A percentile compares a stretch with the other conserved stretches of the same genome.
phyloP scores from a whole-genome alignment of 1,140 invertebrate species.

The Caenorhabditis elegans region WBcel235 BX284605.5:5069501-5070000 shows the following conservation, averaged over 20 bases:
- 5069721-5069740: background rate
- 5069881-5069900: no score
- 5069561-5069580: background rate
- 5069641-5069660: constrained; percentile 5
- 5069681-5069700: background rate
- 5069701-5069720: constrained; percentile 7
- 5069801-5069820: background rate
- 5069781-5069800: background rate
- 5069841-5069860: no score
- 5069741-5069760: background rate
- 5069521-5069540: constrained; percentile 13
- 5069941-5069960: no score
- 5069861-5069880: no score
- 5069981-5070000: background rate
- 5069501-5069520: constrained; percentile 2
- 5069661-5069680: background rate
- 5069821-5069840: background rate
- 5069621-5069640: background rate
- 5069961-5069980: no score
- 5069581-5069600: background rate
- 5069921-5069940: no score
- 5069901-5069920: no score
- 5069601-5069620: background rate
- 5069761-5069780: background rate
- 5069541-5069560: no score